These are phyloP conservation scores for Tiliqua scincoides DNA, from an alignment of 2,113 vertebrate species.

Conservation along the genomic window DNA sequence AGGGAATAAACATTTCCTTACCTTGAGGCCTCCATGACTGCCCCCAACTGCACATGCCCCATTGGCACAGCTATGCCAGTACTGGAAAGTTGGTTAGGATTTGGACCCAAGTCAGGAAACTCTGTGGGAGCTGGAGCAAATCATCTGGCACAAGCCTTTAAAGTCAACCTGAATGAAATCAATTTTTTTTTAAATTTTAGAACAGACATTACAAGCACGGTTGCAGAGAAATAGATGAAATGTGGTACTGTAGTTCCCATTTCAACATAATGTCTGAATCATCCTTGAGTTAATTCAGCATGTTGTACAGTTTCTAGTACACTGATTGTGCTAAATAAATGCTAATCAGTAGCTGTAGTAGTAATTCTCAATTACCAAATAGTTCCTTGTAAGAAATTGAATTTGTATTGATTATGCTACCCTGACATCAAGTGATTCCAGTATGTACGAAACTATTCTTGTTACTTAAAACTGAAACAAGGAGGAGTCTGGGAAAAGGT, in stretches of 20 bases:
- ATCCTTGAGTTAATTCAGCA: not conserved
- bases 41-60: too few relatives aligned
- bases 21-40: too few relatives aligned
- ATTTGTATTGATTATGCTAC: constrained; percentile 16
- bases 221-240: not conserved
- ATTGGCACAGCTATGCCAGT: too few relatives aligned
- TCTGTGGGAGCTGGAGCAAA: too few relatives aligned
- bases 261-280: not conserved
- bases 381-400: not conserved
- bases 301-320: not conserved
- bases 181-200: not conserved
- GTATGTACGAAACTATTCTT: constrained; percentile 14
- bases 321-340: constrained; percentile 8
- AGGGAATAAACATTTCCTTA: too few relatives aligned
- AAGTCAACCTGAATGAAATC: not conserved
- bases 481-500: constrained; percentile 31
- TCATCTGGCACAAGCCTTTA: not conserved
- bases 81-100: too few relatives aligned
- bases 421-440: constrained; percentile 6
- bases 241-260: not conserved
- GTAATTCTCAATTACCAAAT: not conserved
- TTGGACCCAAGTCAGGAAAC: not conserved
- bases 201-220: not conserved
- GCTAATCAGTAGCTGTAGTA: not conserved
- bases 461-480: constrained; percentile 40